Conservation (phyloP, 2,888 invertebrate genomes). For the Lasioglossum figueresi region DNA sequence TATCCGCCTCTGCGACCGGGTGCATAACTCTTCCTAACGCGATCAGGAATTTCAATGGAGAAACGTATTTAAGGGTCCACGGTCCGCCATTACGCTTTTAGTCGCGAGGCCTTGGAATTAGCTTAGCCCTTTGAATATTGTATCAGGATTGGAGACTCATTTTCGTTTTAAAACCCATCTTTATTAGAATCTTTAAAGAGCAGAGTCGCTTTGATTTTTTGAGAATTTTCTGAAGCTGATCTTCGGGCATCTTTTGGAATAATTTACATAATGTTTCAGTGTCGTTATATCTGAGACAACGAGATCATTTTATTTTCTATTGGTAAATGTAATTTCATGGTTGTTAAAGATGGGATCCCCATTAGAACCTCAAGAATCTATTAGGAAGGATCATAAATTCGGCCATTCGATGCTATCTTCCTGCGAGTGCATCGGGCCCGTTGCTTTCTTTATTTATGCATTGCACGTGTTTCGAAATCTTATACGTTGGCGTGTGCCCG, state of each 20-base stretch:
- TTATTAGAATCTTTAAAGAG: background rate
- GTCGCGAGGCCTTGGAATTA: background rate
- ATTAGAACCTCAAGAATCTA: background rate
- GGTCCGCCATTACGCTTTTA: background rate
- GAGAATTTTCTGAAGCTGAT: background rate
- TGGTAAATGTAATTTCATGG: background rate
- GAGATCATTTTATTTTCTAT: background rate
- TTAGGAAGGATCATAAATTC: background rate
- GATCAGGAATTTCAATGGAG: background rate
- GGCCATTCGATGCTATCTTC: background rate
- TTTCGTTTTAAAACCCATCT: background rate
- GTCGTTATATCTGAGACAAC: background rate
- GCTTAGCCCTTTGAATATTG: background rate
- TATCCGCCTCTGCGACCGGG: background rate
- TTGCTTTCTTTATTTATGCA: slow-evolving; percentile 45
- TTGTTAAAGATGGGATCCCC: background rate
- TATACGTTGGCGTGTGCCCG: slow-evolving; percentile 51
- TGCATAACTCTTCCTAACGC: background rate
- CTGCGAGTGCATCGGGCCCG: background rate
- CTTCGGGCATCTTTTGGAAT: background rate
- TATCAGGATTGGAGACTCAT: no score
- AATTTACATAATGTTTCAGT: background rate
- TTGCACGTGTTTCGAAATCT: slow-evolving; percentile 53
- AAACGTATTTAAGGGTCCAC: background rate
- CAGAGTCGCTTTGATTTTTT: background rate